Base-by-base conservation (phyloP, 2,888 invertebrate species). In the Philopedon plagiatum region DNA sequence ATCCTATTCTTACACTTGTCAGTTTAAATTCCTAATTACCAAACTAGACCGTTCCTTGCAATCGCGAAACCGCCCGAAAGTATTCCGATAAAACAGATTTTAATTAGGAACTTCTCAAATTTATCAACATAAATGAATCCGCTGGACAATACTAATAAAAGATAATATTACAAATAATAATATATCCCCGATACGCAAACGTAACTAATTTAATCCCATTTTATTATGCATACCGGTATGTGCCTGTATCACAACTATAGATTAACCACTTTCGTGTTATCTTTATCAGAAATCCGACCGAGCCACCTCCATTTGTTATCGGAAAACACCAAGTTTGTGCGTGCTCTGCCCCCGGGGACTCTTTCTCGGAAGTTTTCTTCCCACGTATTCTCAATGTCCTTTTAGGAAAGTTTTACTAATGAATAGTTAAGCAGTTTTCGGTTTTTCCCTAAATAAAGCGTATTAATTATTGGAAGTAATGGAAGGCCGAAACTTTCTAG, bases 381-480 rank as follows among this genome's bases (percentile, higher is more conserved):
- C 23, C 41, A 39, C 58, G 58, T 58, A 58, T n/a, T 21, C 23
- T 19, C n/a, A 49, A 46, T 32, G 62, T 62, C 34, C 46, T 62
- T 44, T 32, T 34, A 34, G 18, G 46, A 34, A 58, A 34, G 44
- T 62, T 62, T 46, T 62, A 29, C n/a, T 49, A 62, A 62, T 62
- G 49, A 62, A 62, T 62, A 62, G 62, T 62, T 46, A 44, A 46
- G 62, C 9, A 44, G 44, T 62, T 32, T 21, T 41, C 26, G 51
- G 51, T 46, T 46, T 46, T 19, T 46, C 9, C 21, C 11, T 19
- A 46, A 46, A 46, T 19, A 21, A 46, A 46, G 21, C 44, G 44
- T 21, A 46, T 19, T 46, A 11, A 46, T 46, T 46, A 46, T 46
- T 21, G 3, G 21, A 46, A 46, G 44, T 21, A 46, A 46, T 21